phyloP scores from a whole-genome alignment of 2,113 vertebrate species.

The Odobenus rosmarus region DNA sequence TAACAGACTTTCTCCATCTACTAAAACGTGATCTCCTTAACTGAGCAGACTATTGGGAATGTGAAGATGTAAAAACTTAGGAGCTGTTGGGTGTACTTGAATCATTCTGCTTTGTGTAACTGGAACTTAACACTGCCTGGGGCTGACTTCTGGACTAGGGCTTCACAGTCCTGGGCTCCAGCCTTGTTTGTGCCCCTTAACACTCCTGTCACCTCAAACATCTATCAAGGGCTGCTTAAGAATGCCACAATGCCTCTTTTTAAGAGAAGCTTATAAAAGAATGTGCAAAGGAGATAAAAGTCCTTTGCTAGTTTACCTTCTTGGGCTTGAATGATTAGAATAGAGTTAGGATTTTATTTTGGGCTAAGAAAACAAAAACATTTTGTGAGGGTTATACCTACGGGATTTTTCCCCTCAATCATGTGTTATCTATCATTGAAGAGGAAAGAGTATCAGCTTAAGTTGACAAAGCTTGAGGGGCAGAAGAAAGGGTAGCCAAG shows the following conservation, averaged over 20 bases:
- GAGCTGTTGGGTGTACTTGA: background rate
- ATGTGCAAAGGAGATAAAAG: background rate
- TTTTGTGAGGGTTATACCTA: background rate
- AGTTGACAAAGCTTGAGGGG: background rate
- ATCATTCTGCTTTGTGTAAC: background rate
- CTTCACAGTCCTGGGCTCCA: background rate
- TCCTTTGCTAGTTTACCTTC: background rate
- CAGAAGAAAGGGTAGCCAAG: background rate
- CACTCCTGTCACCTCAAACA: background rate
- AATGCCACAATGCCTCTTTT: background rate
- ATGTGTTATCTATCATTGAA: background rate
- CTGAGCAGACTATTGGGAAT: background rate
- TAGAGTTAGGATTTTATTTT: conserved; percentile 32
- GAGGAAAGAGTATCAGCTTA: background rate
- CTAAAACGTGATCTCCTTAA: background rate
- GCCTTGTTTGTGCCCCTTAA: background rate
- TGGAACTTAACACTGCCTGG: background rate
- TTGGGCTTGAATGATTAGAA: background rate
- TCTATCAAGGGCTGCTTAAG: background rate
- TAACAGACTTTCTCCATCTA: background rate
- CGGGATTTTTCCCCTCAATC: background rate
- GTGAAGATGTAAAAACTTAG: background rate
- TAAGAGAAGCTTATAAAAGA: background rate
- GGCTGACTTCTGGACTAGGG: background rate
- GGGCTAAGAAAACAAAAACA: background rate